Evolutionary conservation across 2,797 vertebrate species (phyloP).

Genomic region (Fringilla coelebs): DNA sequence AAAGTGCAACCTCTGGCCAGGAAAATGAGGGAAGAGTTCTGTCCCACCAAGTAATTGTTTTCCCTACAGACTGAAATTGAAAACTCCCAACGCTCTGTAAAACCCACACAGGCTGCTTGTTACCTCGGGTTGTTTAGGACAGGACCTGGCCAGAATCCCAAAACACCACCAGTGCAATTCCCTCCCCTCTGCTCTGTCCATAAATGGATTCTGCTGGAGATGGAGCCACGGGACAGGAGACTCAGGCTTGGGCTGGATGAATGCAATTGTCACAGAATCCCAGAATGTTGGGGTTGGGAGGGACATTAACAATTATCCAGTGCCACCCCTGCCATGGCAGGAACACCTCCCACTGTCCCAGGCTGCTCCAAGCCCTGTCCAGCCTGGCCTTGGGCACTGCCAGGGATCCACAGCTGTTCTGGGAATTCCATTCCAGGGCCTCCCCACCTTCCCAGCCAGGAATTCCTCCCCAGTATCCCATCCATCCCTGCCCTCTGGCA

Average conservation of each 20-base stretch:
- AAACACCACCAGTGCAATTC: fast-evolving
- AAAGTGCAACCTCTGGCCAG: neutral
- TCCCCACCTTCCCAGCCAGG: fast-evolving
- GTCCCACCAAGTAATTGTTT: neutral
- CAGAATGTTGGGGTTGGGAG: neutral
- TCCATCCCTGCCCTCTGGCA: neutral
- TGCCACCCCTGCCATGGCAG: neutral
- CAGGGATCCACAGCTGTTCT: neutral
- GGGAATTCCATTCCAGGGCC: fast-evolving
- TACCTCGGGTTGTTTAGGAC: neutral
- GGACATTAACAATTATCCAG: neutral
- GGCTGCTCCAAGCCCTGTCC: fast-evolving
- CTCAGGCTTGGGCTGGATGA: neutral
- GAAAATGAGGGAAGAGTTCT: neutral
- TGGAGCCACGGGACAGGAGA: neutral
- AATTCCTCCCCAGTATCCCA: neutral
- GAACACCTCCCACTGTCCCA: fast-evolving
- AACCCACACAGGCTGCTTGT: neutral
- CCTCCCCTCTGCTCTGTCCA: neutral
- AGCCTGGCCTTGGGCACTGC: fast-evolving
- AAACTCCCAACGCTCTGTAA: neutral
- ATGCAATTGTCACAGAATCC: neutral
- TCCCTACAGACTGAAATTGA: neutral
- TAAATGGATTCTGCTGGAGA: neutral
- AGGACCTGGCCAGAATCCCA: neutral